A percentile compares a stretch with the other conserved stretches of the same genome.
These are phyloP conservation scores for Lepus americanus DNA, from an alignment of 2,113 vertebrate genomes.

Conservation along the genomic window DNA sequence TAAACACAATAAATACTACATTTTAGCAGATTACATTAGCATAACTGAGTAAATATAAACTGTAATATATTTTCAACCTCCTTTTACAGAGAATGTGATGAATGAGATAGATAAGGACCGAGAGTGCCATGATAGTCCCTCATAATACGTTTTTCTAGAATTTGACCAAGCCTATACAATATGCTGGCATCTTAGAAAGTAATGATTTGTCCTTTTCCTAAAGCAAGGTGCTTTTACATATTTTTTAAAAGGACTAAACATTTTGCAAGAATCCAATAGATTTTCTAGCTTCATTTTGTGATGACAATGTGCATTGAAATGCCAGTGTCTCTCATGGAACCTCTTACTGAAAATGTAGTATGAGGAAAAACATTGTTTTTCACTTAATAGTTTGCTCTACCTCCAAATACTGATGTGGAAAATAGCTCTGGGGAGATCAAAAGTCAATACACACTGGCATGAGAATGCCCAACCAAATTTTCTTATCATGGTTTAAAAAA, in stretches of 20 bases:
- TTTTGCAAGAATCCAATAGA: not conserved
- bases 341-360: not conserved
- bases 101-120: not conserved
- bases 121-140: not conserved
- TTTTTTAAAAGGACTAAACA: not conserved
- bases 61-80: not conserved
- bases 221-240: not conserved
- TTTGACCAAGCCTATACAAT: not conserved
- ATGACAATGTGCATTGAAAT: not conserved
- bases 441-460: not conserved
- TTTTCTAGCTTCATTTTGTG: not conserved
- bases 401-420: not conserved
- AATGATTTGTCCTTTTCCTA: not conserved
- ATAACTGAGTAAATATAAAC: slow-evolving; percentile 1
- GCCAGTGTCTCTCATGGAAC: not conserved
- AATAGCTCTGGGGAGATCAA: not conserved
- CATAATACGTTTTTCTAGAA: slow-evolving; percentile 12
- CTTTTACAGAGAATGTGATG: not conserved
- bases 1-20: slow-evolving; percentile 51
- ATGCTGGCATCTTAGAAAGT: not conserved
- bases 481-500: not conserved
- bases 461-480: not conserved
- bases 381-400: not conserved
- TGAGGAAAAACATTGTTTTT: not conserved
- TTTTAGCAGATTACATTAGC: not conserved